These are phyloP conservation scores for Augochlora pura DNA, from an alignment of 1,140 invertebrate genomes.

Conservation along the genomic window DNA sequence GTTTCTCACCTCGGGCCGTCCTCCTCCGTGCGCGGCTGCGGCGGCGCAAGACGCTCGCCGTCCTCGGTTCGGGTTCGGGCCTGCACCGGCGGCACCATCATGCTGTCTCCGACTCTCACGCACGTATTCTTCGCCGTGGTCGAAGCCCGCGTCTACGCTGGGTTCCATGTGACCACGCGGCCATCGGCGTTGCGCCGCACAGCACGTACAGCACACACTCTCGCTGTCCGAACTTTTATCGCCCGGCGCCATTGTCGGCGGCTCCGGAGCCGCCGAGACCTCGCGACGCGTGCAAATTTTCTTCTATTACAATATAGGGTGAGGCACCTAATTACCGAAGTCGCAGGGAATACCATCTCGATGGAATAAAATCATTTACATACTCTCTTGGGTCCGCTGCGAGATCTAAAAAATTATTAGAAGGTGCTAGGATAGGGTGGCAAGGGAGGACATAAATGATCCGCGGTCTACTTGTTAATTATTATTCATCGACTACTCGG, in stretches of 20 bases:
- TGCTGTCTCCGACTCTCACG: neutral
- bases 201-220: slow-evolving; percentile 62
- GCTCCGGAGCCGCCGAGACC: neutral
- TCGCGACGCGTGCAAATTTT: too few species aligned
- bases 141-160: slow-evolving; percentile 42
- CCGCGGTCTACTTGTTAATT: too few species aligned
- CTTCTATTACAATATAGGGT: too few species aligned
- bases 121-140: slow-evolving; percentile 19
- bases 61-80: slow-evolving; percentile 1
- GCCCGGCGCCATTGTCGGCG: slow-evolving; percentile 30
- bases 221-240: slow-evolving; percentile 49
- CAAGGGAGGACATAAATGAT: too few species aligned
- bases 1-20: slow-evolving; percentile 48
- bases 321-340: too few species aligned
- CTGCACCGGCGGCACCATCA: neutral
- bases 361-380: too few species aligned
- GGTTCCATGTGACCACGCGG: slow-evolving; percentile 66
- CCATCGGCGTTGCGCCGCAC: slow-evolving; percentile 66
- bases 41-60: neutral
- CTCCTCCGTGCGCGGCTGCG: neutral
- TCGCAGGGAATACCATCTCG: too few species aligned
- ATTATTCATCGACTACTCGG: neutral
- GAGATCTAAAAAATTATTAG: too few species aligned
- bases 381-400: too few species aligned
- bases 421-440: too few species aligned